phyloP scores from a whole-genome alignment of 2,797 vertebrate species.

The Betta splendens region DNA sequence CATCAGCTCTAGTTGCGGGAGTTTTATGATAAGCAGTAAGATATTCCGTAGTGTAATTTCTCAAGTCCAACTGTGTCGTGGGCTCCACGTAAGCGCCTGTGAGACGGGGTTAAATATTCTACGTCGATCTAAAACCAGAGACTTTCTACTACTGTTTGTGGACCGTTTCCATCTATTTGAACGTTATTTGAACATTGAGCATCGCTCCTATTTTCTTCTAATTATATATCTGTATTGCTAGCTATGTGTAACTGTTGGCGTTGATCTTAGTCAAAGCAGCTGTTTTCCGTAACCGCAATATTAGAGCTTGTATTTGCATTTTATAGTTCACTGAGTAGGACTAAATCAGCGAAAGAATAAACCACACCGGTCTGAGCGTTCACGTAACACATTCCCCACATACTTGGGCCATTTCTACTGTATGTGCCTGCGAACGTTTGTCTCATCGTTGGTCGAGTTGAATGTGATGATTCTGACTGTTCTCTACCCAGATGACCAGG shows the following conservation, averaged over 20 bases:
- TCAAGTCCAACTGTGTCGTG: background rate
- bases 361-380: no score
- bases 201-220: background rate
- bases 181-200: no score
- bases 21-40: no score
- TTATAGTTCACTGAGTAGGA: no score
- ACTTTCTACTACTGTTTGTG: background rate
- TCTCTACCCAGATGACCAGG: constrained; percentile 83
- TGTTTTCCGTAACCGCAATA: no score
- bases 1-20: no score
- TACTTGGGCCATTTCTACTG: no score
- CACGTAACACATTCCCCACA: no score
- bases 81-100: constrained; percentile 65
- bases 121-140: background rate
- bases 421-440: background rate
- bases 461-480: background rate
- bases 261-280: no score
- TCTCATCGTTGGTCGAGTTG: background rate
- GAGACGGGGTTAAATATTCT: background rate
- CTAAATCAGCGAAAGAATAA: no score
- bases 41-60: fast-evolving
- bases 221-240: background rate
- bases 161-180: fast-evolving
- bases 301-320: background rate
- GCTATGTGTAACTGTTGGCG: background rate